Conservation (phyloP, 2,888 invertebrate species). For the Hetaerina titia region DNA sequence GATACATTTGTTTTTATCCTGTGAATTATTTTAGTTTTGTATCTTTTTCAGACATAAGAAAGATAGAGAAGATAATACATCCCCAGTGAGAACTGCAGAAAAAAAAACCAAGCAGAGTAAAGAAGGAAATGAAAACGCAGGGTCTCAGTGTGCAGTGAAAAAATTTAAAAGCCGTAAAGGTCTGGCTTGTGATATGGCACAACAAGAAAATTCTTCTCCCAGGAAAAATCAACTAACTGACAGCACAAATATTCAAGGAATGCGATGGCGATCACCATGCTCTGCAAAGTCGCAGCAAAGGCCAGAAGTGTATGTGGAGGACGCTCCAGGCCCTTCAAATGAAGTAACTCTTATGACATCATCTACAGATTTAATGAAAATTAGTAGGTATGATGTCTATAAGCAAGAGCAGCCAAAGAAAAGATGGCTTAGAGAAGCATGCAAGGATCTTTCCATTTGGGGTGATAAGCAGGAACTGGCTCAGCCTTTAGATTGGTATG, state of each 20-base stretch:
- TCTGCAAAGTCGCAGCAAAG: background rate
- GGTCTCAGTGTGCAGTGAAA: constrained; percentile 73
- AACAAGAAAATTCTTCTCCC: constrained; percentile 75
- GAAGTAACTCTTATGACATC: constrained; percentile 29
- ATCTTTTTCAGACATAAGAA: constrained; percentile 74
- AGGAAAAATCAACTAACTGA: constrained; percentile 68
- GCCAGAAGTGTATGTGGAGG: constrained; percentile 21
- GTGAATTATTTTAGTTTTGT: too few relatives aligned
- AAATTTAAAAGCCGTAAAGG: constrained; percentile 78
- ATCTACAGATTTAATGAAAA: background rate
- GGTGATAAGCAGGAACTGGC: constrained; percentile 77
- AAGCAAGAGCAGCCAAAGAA: constrained; percentile 79
- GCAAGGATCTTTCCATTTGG: constrained; percentile 75
- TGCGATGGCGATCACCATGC: constrained; percentile 36
- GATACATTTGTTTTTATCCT: too few relatives aligned
- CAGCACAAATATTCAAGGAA: constrained; percentile 59
- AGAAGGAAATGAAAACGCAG: constrained; percentile 75
- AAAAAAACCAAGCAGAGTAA: constrained; percentile 78
- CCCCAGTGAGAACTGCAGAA: constrained; percentile 76
- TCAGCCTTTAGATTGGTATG: constrained; percentile 79
- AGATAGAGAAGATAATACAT: constrained; percentile 75
- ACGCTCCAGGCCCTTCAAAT: constrained; percentile 37
- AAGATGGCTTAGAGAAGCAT: constrained; percentile 81
- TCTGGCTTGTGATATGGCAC: constrained; percentile 76
- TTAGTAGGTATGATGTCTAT: constrained; percentile 62